Evolutionary conservation across 2,797 vertebrate species (phyloP).

Genomic region (Ptychadena robeensis): DNA sequence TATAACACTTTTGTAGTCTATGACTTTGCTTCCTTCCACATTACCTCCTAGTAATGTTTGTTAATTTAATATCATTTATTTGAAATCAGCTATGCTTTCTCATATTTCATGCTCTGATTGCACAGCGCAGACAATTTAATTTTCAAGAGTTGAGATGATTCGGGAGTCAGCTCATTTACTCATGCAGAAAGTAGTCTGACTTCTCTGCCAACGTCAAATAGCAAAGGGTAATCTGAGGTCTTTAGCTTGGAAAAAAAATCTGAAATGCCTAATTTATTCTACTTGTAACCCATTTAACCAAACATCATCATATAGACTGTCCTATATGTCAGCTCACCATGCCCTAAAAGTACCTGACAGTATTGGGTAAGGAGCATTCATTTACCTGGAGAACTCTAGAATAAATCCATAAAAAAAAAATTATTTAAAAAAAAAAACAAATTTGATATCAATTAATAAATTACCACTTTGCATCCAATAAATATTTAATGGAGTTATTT

Average conservation of each 20-base stretch:
- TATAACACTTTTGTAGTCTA: too few relatives aligned
- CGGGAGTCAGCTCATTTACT: neutral
- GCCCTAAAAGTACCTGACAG: neutral
- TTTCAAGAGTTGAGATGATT: constrained; percentile 10
- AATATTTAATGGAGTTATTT: too few relatives aligned
- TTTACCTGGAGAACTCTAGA: too few relatives aligned
- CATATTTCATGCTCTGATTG: constrained; percentile 36
- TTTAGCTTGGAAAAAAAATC: neutral
- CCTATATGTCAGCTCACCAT: neutral
- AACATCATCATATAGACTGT: neutral
- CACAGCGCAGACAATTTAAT: constrained; percentile 10
- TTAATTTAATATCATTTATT: constrained; percentile 5
- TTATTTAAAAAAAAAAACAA: too few relatives aligned
- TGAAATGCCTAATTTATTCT: neutral
- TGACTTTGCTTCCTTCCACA: neutral
- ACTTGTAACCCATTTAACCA: neutral
- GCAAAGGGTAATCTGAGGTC: constrained; percentile 27
- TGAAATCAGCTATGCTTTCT: constrained; percentile 8
- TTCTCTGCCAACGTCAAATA: neutral
- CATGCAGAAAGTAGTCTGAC: constrained; percentile 13
- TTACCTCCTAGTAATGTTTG: neutral
- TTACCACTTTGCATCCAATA: too few relatives aligned
- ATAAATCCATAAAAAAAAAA: too few relatives aligned
- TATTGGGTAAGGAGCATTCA: neutral
- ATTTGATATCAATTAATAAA: too few relatives aligned